Base-by-base conservation (phyloP, 1,140 invertebrate species). In the Scylla paramamosain region DNA sequence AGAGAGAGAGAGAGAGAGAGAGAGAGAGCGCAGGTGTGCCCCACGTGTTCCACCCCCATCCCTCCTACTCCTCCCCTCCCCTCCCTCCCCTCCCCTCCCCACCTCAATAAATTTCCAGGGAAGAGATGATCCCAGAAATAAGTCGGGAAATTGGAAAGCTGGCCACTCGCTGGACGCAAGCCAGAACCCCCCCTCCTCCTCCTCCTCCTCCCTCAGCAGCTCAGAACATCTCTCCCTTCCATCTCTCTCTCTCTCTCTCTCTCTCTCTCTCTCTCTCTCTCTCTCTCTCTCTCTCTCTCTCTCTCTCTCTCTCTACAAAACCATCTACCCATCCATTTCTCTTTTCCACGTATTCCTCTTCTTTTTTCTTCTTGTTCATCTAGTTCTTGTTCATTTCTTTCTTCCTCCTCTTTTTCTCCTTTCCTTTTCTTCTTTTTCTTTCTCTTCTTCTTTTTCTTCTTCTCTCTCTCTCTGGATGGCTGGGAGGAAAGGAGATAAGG, bases 61-160 rank as follows among this genome's bases (percentile, higher is more conserved):
- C 14, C 8, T 46, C 2, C 87, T 25, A 39, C 31, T 16, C 10
- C 16, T 32, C 39, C 87, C 87, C 88, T 25, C 2, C 16, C 88
- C 28, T 39, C 89, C n/a, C 89, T 31, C 90, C 90, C 52, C 67
- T 2, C 10, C 29, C 28, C 8, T 45, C 25, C 28, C 46, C 46
- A 16, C 6, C 25, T 59, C 89, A 52, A 77, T 91, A 91, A 91
- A 77, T 91, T 91, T 77, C 12, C 90, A 28, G 67, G 2, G 90
- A 91, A 91, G 48, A 59, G 90, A 91, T 91, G 90, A 91, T 91
- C 52, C 90, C 52, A 91, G 29, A 91, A 91, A 91, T 91, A 91
- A 91, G 90, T 77, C 29, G 29, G 90, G 52, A 91, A 91, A 91
- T 91, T 91, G 90, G 90, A 91, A 67, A 91, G 59, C 90, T 91